These are phyloP conservation scores for Prosopocoilus inquinatus DNA, from an alignment of 2,888 invertebrate species.

Conservation along the genomic window DNA sequence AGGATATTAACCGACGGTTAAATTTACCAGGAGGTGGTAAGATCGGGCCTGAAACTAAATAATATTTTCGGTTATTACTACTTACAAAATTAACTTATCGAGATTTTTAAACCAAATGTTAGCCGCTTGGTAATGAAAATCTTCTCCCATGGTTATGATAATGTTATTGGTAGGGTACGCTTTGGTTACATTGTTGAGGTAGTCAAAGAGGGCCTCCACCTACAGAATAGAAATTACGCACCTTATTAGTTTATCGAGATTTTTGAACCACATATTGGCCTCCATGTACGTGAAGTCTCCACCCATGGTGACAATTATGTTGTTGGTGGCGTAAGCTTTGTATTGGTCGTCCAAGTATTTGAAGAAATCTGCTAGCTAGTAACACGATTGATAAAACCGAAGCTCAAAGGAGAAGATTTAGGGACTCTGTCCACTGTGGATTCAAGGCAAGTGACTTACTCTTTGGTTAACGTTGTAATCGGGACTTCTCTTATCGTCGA, in stretches of 20 bases:
- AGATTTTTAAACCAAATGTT: conserved; percentile 79
- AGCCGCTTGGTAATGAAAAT: conserved; percentile 82
- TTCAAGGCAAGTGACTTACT: conserved; percentile 53
- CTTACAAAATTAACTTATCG: conserved; percentile 84
- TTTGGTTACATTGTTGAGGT: conserved; percentile 54
- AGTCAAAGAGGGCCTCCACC: conserved; percentile 60
- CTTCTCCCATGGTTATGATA: conserved; percentile 90
- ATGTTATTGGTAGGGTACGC: conserved; percentile 69
- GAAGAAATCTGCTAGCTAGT: conserved; percentile 39
- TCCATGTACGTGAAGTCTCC: conserved; percentile 67
- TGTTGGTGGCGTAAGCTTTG: conserved; percentile 55
- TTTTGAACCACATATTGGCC: conserved; percentile 63
- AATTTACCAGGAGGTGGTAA: no score
- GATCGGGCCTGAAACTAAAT: no score
- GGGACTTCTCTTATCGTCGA: conserved; percentile 76
- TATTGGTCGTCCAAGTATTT: conserved; percentile 48
- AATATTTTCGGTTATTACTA: no score
- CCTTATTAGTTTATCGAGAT: conserved; percentile 73
- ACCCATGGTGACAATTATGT: conserved; percentile 71
- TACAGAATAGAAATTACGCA: conserved; percentile 46
- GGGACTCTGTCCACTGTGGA: neutral
- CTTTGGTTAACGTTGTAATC: conserved; percentile 78
- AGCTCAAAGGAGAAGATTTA: neutral
- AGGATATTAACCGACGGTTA: no score
- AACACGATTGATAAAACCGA: neutral